Conservation (phyloP, 2,797 vertebrate genomes). For the Cynodonichthys magdalenae region DNA sequence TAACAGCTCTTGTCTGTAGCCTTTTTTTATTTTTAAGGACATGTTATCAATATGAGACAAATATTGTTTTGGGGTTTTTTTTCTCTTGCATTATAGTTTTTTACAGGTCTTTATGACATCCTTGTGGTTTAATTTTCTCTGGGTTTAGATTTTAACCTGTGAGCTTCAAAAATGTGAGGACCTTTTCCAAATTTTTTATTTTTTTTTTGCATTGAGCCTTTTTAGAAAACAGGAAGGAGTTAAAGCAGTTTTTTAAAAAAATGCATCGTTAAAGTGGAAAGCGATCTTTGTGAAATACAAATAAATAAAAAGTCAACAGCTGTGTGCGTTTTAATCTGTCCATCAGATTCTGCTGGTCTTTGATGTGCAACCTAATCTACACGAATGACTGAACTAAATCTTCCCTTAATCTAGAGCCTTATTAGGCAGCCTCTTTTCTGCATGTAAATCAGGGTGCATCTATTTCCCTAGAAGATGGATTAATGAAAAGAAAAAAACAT, state of each 20-base stretch:
- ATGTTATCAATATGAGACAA: no score
- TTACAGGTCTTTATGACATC: no score
- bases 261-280: neutral
- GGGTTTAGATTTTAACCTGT: slow-evolving; percentile 22
- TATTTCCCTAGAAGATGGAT: slow-evolving; percentile 87
- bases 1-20: no score
- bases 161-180: slow-evolving; percentile 18
- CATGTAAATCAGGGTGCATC: slow-evolving; percentile 88
- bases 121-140: slow-evolving; percentile 20
- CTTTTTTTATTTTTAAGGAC: no score
- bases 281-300: neutral
- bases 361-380: slow-evolving; percentile 88
- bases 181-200: neutral
- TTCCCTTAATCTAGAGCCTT: slow-evolving; percentile 89
- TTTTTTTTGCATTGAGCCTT: slow-evolving; percentile 10
- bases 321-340: slow-evolving; percentile 91
- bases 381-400: slow-evolving; percentile 92
- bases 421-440: slow-evolving; percentile 85
- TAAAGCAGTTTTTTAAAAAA: neutral
- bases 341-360: slow-evolving; percentile 88
- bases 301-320: slow-evolving; percentile 76
- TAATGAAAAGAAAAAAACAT: slow-evolving; percentile 73
- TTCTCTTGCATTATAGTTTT: no score
- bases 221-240: neutral
- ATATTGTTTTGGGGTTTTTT: no score